Base-by-base conservation (phyloP, 2,888 invertebrate species). In the Gastrophysa polygoni region DNA sequence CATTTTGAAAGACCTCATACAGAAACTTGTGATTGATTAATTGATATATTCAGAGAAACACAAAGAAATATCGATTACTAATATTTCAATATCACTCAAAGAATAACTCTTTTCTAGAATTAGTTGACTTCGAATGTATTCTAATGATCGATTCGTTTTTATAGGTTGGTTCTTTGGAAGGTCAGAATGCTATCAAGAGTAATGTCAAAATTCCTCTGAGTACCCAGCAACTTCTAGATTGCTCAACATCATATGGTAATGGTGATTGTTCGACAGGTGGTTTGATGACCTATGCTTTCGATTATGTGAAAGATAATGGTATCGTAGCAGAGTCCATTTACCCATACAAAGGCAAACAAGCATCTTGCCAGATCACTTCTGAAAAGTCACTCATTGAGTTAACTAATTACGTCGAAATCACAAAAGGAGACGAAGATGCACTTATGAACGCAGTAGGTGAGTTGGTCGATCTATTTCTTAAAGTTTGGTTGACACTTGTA, bases 371-470 rank as follows among this genome's bases (percentile, higher is more conserved):
- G 14, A 17, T 5, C 34, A 11, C n/a, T 10, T 1, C 21, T 11
- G 20, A 4, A 6, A 34, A 51, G 3, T 32, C 51, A 11, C 14
- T 51, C 20, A 8, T 51, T 2, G 34, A 38, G 14, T 20, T 51
- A 8, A 34, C 20, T 11, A 24, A 21, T 4, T 51, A 10, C 14
- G 38, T 38, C n/a, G 21, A 51, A 51, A 8, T 14, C 10, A 17
- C 20, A 5, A 8, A 5, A 1, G 14, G n/a, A 14, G 4, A n/a
- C 20, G 51, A 51, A 16, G 34, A 34, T 10, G 21, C 21, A 14
- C 51, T 51, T 8, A 17, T 20, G 18, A 34, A 51, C 20, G 51
- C 51, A 1, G 20, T 51, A 8, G 51, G 51, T 51, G 51, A 51
- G 51, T 51, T 5, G 14, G 14, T 14, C 1, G 1, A 14, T 38